Conservation (phyloP, 2,797 vertebrate species). For the Peromyscus melanophrys region DNA sequence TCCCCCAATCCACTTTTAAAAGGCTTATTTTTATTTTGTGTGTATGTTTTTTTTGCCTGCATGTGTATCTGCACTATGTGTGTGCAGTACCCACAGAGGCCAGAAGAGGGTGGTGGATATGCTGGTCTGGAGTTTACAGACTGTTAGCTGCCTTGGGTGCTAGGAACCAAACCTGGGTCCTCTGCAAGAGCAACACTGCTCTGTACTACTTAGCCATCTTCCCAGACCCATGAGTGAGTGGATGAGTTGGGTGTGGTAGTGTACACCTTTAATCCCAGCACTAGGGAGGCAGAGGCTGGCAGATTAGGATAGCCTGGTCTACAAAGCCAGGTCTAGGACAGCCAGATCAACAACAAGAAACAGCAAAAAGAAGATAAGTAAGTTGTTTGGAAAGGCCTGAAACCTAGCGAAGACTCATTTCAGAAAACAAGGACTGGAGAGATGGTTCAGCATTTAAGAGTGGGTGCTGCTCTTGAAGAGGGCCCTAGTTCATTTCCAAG, state of each 20-base stretch:
- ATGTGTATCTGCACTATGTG: not conserved
- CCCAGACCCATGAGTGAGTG: too few species aligned
- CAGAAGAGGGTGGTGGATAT: not conserved
- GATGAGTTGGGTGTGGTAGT: not conserved
- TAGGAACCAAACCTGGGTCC: not conserved
- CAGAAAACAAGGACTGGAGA: not conserved
- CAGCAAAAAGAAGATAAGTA: not conserved
- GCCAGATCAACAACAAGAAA: not conserved
- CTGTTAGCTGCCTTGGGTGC: not conserved
- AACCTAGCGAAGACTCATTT: slow-evolving; percentile 19
- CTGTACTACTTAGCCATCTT: not conserved
- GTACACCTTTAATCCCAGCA: not conserved
- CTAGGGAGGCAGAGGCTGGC: not conserved
- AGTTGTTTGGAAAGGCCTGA: slow-evolving; percentile 2
- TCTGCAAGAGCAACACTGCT: not conserved
- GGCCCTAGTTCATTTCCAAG: not conserved
- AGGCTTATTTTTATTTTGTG: not conserved
- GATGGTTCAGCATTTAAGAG: not conserved
- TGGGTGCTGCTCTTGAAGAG: not conserved
- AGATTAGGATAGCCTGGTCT: too few species aligned
- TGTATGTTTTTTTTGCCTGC: not conserved
- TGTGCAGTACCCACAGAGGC: not conserved
- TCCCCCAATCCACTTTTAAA: not conserved
- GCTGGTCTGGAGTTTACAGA: not conserved
- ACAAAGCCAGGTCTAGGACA: not conserved